Conservation (phyloP, 2,888 invertebrate species). For the Eupsilia transversa region DNA sequence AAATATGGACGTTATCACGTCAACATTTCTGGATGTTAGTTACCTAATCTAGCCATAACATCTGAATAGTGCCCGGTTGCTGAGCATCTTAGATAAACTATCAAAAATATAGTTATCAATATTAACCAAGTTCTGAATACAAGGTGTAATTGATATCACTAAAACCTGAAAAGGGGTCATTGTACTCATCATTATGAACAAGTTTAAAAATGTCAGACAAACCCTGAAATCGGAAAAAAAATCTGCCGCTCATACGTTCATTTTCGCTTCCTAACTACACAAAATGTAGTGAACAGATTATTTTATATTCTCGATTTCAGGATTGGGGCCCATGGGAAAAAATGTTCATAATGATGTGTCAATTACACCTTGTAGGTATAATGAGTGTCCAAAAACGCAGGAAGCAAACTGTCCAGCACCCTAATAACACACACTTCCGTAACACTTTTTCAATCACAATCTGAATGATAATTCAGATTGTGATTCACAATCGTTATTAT, state of each 20-base stretch:
- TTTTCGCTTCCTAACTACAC: background rate
- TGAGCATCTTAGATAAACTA: background rate
- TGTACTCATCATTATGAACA: background rate
- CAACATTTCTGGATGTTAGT: constrained; percentile 10
- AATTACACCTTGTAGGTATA: background rate
- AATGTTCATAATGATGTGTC: background rate
- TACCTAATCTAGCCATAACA: constrained; percentile 10
- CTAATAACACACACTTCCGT: too few relatives aligned
- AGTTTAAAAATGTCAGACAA: background rate
- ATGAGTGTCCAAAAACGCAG: background rate
- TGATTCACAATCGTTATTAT: too few relatives aligned
- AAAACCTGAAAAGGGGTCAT: background rate
- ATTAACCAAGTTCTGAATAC: background rate
- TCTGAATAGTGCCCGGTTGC: background rate
- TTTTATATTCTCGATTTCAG: background rate
- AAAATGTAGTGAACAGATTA: background rate
- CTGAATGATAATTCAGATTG: too few relatives aligned
- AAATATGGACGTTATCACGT: constrained; percentile 12
- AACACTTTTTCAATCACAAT: too few relatives aligned
- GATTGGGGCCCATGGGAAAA: background rate
- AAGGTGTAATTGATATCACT: background rate
- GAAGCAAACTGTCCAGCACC: background rate
- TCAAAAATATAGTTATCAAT: background rate
- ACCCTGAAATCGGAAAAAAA: background rate
- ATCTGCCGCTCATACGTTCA: background rate